Percentiles rank a stretch among this genome's conserved stretches.
phyloP scores from a whole-genome alignment of 2,888 invertebrate species.

The Stegophylla sp. region DNA sequence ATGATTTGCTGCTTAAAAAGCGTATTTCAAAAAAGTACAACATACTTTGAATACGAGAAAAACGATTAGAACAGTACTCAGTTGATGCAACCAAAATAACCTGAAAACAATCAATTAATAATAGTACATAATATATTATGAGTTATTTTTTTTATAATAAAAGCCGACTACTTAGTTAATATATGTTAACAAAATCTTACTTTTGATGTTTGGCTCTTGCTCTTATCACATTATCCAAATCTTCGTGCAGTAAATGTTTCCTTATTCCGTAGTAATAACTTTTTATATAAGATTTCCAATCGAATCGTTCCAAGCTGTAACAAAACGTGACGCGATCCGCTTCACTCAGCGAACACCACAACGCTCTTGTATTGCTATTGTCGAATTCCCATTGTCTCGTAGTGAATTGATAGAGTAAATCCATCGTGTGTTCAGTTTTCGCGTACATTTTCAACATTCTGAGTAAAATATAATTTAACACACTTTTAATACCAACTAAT shows the following conservation, averaged over 20 bases:
- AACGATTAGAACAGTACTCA: background rate
- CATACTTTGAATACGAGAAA: background rate
- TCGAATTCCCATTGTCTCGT: slow-evolving; percentile 23
- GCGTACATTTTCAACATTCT: too few species aligned
- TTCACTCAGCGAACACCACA: slow-evolving; percentile 19
- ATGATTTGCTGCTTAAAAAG: background rate
- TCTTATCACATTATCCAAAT: background rate
- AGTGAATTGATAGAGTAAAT: background rate
- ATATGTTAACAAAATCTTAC: background rate
- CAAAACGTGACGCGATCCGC: background rate
- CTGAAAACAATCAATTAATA: too few species aligned
- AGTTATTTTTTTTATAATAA: background rate
- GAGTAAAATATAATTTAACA: too few species aligned
- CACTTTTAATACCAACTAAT: too few species aligned
- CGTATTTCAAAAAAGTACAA: background rate
- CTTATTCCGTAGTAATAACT: background rate
- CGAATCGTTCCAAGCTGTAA: background rate
- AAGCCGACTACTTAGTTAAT: background rate
- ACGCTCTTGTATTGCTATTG: slow-evolving; percentile 6
- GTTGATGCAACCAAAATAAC: background rate
- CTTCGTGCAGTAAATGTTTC: slow-evolving; percentile 7
- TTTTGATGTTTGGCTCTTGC: slow-evolving; percentile 4
- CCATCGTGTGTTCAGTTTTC: background rate
- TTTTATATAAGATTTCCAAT: background rate
- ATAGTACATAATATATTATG: background rate